A percentile compares a stretch with the other conserved stretches of the same genome.
Conservation (phyloP, 1,140 invertebrate species). For the Conus ventricosus region DNA sequence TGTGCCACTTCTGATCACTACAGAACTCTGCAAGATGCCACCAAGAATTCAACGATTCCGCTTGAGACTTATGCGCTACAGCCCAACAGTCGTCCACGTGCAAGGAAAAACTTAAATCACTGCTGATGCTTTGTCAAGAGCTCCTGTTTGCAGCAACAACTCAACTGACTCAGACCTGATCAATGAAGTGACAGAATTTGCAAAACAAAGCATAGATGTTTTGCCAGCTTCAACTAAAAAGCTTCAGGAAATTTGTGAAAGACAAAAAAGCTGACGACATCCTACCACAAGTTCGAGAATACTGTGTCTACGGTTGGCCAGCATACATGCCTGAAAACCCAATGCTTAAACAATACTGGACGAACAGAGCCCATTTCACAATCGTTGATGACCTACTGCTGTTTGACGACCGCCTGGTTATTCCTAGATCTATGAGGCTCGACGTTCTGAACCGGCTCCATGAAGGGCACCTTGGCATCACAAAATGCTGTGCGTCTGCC, state of each 20-base stretch:
- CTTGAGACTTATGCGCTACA: constrained; percentile 45
- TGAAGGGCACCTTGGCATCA: constrained; percentile 43
- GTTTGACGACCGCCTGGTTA: constrained; percentile 31
- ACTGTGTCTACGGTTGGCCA: too few relatives aligned
- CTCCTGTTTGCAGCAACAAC: neutral
- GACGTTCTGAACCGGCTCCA: constrained; percentile 32
- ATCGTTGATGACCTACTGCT: constrained; percentile 10
- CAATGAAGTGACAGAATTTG: neutral
- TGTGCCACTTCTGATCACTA: constrained; percentile 49
- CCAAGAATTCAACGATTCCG: constrained; percentile 45
- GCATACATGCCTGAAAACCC: too few relatives aligned
- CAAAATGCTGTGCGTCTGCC: neutral
- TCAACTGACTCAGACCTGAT: neutral
- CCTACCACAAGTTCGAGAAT: too few relatives aligned
- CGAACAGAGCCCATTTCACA: constrained; percentile 22
- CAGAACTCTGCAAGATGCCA: constrained; percentile 41
- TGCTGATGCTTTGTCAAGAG: constrained; percentile 48
- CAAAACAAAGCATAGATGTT: neutral
- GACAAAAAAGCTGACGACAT: too few relatives aligned
- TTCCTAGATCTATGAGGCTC: constrained; percentile 31
- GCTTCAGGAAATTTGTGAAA: too few relatives aligned
- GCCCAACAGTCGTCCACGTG: constrained; percentile 36
- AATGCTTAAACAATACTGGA: neutral
- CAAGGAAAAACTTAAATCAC: constrained; percentile 47
- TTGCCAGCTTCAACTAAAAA: neutral